These are phyloP conservation scores for Sebastes baramenuke DNA, from an alignment of 2,797 vertebrate species.

Conservation along the genomic window DNA sequence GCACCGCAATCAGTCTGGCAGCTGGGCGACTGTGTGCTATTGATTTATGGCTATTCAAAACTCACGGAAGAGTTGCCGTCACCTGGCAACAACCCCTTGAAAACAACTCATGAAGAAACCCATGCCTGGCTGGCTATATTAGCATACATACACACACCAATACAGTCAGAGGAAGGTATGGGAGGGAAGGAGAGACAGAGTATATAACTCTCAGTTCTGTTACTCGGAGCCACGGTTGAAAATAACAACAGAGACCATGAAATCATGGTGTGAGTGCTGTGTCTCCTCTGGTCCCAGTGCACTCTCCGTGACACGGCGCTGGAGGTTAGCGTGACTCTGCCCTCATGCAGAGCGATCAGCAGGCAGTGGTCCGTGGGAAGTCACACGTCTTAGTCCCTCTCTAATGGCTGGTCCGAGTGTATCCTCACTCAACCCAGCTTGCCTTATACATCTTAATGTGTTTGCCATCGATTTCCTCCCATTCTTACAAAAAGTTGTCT, in stretches of 20 bases:
- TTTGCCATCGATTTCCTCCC: conserved; percentile 52
- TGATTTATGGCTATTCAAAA: conserved; percentile 68
- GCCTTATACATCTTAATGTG: conserved; percentile 52
- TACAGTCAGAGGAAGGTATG: background rate
- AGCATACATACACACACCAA: conserved; percentile 14
- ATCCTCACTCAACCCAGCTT: conserved; percentile 43
- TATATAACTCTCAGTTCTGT: conserved; percentile 12
- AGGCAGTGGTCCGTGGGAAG: conserved; percentile 28
- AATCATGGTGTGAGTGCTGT: conserved; percentile 18
- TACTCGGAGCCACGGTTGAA: conserved; percentile 4
- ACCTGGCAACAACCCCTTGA: conserved; percentile 54
- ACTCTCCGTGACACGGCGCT: conserved; percentile 3
- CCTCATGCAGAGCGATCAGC: conserved; percentile 25
- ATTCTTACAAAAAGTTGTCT: conserved; percentile 27
- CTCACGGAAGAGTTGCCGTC: conserved; percentile 43
- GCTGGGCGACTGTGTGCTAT: conserved; percentile 44
- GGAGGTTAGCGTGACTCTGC: conserved; percentile 16
- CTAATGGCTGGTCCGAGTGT: conserved; percentile 35
- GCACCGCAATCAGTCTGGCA: conserved; percentile 53
- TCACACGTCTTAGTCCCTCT: conserved; percentile 34
- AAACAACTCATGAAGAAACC: conserved; percentile 51
- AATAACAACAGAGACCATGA: conserved; percentile 39
- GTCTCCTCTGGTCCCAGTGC: conserved; percentile 12
- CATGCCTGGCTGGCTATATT: conserved; percentile 10
- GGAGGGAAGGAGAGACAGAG: background rate